phyloP scores from a whole-genome alignment of 2,888 invertebrate species.

The Cryptocheilus praepositus region DNA sequence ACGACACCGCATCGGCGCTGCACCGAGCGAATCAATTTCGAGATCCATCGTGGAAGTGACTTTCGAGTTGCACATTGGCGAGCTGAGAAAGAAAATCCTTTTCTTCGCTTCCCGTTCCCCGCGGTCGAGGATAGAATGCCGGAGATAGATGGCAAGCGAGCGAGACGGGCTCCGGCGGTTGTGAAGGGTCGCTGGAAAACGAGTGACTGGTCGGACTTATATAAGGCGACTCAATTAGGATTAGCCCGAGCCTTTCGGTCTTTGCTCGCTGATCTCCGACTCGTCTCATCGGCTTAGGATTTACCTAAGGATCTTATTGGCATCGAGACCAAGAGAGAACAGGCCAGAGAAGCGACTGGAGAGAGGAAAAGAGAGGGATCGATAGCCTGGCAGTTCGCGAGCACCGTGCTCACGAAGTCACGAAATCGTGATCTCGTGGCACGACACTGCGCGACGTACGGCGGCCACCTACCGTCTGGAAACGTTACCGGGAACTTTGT shows the following conservation, averaged over 20 bases:
- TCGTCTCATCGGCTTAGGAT: constrained; percentile 69
- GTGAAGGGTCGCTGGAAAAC: constrained; percentile 31
- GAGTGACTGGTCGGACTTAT: constrained; percentile 57
- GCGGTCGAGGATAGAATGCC: constrained; percentile 1
- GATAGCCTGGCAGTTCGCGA: constrained; percentile 57
- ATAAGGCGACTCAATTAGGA: constrained; percentile 70
- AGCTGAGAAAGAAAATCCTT: background rate
- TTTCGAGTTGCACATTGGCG: constrained; percentile 5
- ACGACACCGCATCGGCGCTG: constrained; percentile 27
- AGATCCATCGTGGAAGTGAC: constrained; percentile 35
- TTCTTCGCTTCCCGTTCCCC: no score
- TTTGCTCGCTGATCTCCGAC: constrained; percentile 61
- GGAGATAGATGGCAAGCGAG: constrained; percentile 3
- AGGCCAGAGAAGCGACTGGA: no score
- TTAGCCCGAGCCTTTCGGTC: constrained; percentile 62
- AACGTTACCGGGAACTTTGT: constrained; percentile 36
- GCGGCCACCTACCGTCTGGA: constrained; percentile 48
- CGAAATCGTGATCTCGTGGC: constrained; percentile 54
- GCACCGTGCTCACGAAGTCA: constrained; percentile 53
- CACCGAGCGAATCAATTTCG: constrained; percentile 46
- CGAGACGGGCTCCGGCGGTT: constrained; percentile 9
- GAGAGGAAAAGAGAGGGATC: constrained; percentile 36
- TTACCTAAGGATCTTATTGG: constrained; percentile 66
- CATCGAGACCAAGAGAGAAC: constrained; percentile 35
- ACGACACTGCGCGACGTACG: constrained; percentile 51